Percentiles rank a stretch among this genome's conserved stretches.
phyloP scores from a whole-genome alignment of 2,113 vertebrate species.

The Apteryx mantelli region DNA sequence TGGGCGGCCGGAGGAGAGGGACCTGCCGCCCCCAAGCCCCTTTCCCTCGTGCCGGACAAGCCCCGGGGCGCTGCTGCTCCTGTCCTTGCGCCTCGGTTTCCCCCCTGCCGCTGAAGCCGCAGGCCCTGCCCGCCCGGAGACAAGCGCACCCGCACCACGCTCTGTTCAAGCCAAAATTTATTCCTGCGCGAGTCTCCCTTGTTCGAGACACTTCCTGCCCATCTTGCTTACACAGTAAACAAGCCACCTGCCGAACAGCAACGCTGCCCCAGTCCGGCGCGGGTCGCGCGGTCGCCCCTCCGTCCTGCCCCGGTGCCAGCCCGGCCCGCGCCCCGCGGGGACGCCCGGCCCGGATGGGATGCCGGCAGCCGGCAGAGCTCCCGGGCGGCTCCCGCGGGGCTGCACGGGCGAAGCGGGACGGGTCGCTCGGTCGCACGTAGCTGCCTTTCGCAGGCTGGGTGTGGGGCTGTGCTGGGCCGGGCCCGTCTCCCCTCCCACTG shows the following conservation, averaged over 20 bases:
- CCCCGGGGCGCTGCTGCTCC: rapidly evolving
- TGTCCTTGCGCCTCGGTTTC: not conserved
- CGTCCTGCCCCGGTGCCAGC: not conserved
- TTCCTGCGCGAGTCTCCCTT: constrained; percentile 76
- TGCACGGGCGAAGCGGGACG: not conserved
- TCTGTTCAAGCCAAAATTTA: constrained; percentile 75
- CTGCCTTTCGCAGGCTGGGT: not conserved
- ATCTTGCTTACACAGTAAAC: constrained; percentile 85
- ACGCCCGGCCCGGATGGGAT: not conserved
- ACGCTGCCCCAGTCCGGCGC: not conserved
- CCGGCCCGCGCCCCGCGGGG: not conserved
- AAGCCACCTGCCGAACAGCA: constrained; percentile 62
- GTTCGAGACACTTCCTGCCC: constrained; percentile 57
- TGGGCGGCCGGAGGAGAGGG: not conserved
- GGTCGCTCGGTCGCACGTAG: not conserved
- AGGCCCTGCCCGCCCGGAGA: not conserved
- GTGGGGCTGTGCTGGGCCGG: not conserved
- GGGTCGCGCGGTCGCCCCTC: not conserved
- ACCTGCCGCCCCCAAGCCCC: not conserved
- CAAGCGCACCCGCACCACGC: not conserved
- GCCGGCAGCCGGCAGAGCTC: not conserved
- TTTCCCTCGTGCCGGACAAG: not conserved
- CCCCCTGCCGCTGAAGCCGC: not conserved
- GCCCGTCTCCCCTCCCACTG: constrained; percentile 1
- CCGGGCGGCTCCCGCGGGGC: not conserved